phyloP scores from a whole-genome alignment of 2,113 vertebrate genomes.

The Apus apus region DNA sequence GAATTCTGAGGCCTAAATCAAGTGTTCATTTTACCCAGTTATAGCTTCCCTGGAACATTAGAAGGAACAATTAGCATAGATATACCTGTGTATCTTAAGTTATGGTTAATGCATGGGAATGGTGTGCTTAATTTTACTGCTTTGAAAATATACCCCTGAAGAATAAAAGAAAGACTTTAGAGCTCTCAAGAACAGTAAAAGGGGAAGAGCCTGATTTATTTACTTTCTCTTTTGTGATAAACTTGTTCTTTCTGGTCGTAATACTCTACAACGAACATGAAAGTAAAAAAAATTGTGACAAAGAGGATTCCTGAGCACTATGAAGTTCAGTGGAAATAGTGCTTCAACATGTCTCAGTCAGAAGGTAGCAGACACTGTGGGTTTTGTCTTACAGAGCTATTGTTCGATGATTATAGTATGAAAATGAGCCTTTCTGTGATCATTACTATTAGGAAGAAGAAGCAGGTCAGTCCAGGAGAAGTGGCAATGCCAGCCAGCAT shows the following conservation, averaged over 20 bases:
- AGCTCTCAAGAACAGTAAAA: constrained; percentile 29
- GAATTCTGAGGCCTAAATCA: constrained; percentile 64
- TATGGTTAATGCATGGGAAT: constrained; percentile 56
- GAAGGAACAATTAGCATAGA: constrained; percentile 58
- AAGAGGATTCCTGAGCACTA: neutral
- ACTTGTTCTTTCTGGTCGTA: neutral
- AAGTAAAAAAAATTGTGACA: neutral
- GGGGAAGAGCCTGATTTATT: constrained; percentile 1
- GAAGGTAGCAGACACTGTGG: neutral
- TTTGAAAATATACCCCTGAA: constrained; percentile 50
- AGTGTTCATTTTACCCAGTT: constrained; percentile 41
- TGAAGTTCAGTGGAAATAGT: neutral
- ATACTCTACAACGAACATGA: neutral
- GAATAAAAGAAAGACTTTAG: constrained; percentile 49
- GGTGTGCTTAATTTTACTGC: constrained; percentile 53
- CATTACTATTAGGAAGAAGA: neutral
- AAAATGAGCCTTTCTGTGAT: neutral
- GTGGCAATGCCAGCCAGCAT: neutral
- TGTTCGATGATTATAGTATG: neutral
- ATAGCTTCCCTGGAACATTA: constrained; percentile 57
- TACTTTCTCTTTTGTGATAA: neutral
- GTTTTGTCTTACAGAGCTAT: neutral
- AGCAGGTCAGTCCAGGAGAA: neutral
- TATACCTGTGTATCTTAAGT: constrained; percentile 46
- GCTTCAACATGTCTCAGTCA: neutral